Conservation (phyloP, 2,888 invertebrate genomes). For the Pyrrhosoma nymphula region DNA sequence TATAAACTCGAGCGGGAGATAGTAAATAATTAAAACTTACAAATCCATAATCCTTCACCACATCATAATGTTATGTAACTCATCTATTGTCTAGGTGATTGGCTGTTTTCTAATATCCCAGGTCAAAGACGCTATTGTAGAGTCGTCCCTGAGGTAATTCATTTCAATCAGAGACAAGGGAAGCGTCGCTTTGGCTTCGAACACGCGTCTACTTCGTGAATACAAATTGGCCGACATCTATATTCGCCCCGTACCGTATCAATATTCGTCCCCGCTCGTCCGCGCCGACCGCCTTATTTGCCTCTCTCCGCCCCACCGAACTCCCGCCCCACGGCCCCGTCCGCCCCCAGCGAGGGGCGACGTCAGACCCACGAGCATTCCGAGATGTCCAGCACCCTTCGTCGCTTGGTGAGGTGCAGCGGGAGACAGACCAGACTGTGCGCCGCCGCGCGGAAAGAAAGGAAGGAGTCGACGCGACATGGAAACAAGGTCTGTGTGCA, state of each 20-base stretch:
- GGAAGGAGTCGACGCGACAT: too few relatives aligned
- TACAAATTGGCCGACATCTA: constrained; percentile 28
- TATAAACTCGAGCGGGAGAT: too few relatives aligned
- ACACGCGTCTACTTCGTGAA: neutral
- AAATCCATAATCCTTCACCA: neutral
- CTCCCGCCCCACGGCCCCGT: neutral
- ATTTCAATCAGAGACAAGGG: neutral
- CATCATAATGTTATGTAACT: neutral
- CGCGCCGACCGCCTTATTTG: neutral
- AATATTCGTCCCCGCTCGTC: neutral
- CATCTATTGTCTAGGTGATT: neutral
- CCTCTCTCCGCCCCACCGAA: neutral
- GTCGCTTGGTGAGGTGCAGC: too few relatives aligned
- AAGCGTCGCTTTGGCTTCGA: neutral
- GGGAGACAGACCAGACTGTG: neutral
- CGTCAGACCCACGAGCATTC: too few relatives aligned
- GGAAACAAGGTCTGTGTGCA: too few relatives aligned
- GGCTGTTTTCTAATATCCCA: constrained; percentile 8
- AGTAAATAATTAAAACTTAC: too few relatives aligned
- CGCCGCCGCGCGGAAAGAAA: neutral
- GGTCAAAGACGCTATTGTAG: neutral
- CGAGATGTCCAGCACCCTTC: too few relatives aligned
- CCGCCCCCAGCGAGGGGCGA: neutral
- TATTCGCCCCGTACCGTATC: constrained; percentile 18
- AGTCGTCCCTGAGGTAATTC: neutral